Conservation (phyloP, 2,888 invertebrate species). For the Anaspis maculata region DNA sequence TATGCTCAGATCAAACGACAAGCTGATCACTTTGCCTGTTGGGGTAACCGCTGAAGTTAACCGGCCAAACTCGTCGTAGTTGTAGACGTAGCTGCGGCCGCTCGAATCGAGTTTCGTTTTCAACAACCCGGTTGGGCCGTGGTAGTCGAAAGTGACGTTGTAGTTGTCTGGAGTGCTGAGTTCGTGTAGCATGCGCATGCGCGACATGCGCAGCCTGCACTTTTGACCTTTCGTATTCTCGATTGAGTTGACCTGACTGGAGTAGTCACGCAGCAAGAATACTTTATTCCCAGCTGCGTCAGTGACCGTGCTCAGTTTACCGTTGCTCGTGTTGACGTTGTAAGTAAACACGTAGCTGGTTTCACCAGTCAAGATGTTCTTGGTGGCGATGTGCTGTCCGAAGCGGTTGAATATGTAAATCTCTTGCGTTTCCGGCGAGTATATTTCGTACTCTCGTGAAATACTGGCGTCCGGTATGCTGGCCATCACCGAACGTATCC, state of each 20-base stretch:
- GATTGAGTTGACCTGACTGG: slow-evolving; percentile 85
- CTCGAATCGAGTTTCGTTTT: slow-evolving; percentile 85
- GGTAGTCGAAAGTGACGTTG: slow-evolving; percentile 89
- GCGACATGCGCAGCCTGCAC: slow-evolving; percentile 81
- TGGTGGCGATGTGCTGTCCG: slow-evolving; percentile 90
- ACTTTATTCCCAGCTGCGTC: slow-evolving; percentile 89
- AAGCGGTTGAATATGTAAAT: slow-evolving; percentile 88
- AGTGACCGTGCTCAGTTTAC: slow-evolving; percentile 86
- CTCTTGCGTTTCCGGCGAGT: slow-evolving; percentile 91
- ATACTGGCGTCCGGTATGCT: slow-evolving; percentile 81
- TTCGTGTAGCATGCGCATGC: slow-evolving; percentile 87
- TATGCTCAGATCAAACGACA: slow-evolving; percentile 82
- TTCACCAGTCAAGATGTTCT: slow-evolving; percentile 91
- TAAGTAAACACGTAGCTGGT: slow-evolving; percentile 91
- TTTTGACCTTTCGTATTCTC: slow-evolving; percentile 92
- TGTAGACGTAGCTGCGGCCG: slow-evolving; percentile 85
- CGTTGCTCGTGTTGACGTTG: slow-evolving; percentile 93
- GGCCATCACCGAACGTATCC: slow-evolving; percentile 81
- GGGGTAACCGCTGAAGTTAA: slow-evolving; percentile 87
- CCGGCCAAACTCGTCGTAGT: slow-evolving; percentile 91
- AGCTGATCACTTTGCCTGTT: slow-evolving; percentile 85
- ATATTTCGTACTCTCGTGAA: slow-evolving; percentile 85
- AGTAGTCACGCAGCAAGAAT: slow-evolving; percentile 73
- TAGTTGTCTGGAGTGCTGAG: slow-evolving; percentile 88
- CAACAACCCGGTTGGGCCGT: slow-evolving; percentile 80